These are phyloP conservation scores for Syngnathoides biaculeatus DNA, from an alignment of 2,113 vertebrate species.

Conservation along the genomic window DNA sequence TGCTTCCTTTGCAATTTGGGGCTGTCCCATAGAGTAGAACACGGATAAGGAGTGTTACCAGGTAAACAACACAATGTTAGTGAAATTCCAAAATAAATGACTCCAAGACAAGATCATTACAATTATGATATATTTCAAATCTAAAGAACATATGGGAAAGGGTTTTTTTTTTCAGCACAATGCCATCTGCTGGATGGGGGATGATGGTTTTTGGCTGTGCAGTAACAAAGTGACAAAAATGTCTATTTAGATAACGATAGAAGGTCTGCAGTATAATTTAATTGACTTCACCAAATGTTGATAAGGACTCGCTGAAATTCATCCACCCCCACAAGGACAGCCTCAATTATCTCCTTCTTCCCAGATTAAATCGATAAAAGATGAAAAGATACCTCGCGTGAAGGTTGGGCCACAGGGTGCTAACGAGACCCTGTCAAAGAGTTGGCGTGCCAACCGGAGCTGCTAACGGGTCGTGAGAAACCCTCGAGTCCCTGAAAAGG, in stretches of 20 bases:
- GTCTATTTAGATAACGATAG: too few species aligned
- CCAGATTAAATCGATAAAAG: slow-evolving; percentile 9
- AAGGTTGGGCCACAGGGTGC: background rate
- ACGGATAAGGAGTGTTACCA: background rate
- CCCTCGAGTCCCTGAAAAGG: background rate
- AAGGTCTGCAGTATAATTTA: background rate
- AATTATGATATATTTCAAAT: too few species aligned
- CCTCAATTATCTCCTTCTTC: slow-evolving; percentile 11
- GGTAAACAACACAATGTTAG: background rate
- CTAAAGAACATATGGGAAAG: too few species aligned
- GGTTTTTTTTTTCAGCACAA: background rate
- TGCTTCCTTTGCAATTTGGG: background rate
- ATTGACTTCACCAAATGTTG: background rate
- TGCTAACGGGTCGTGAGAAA: background rate
- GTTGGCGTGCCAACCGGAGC: background rate
- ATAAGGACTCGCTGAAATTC: slow-evolving; percentile 5
- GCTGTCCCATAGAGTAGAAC: background rate
- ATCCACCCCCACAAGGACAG: slow-evolving; percentile 9
- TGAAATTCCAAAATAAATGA: too few species aligned
- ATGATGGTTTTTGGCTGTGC: background rate
- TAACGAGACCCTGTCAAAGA: slow-evolving; percentile 9
- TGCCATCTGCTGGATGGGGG: background rate
- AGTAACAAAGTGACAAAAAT: background rate
- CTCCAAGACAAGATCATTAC: too few species aligned
- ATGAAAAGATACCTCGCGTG: background rate